Evolutionary conservation across 2,888 invertebrate species (phyloP), one percentile per base, ranked within the genome.

Genomic region (Litoditis marina): DNA sequence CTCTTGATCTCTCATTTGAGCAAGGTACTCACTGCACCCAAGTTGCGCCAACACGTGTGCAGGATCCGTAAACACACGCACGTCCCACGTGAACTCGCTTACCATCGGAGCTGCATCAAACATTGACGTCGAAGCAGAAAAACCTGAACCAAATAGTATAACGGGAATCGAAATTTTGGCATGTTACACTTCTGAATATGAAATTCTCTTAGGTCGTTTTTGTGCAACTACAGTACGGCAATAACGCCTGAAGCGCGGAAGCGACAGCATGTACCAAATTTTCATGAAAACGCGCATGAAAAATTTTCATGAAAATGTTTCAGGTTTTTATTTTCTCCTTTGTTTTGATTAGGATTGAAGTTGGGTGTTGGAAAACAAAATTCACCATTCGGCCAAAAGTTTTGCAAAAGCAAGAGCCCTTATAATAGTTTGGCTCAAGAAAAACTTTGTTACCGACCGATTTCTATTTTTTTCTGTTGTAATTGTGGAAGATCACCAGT

Each of bases 1-100:
- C 68, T 80, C 80, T 57, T 80, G 80, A 46, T 81, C 81, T 27
- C 78, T 60, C 50, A 81, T 69, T 54, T 76, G 73, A 6, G 74
- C 71, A 62, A 78, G 59, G 60, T 81, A 80, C 56, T 81, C 81
- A 61, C 69, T 69, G 59, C 78, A 78, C n/a, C 78, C 79, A 27
- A 81, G 66, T 53, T 77, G 79, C 3, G 78, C 76, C 28, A 81
- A 65, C 8, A 81, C 79, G 71, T 76, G 74, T 2, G 78, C 74
- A 3, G 81, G 81, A 60, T 79, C 79, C 2, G 63, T 65, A 58
- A 77, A 75, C 25, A 68, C 57, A 28, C 73, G 65, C 19, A 81
- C 77, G 63, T 81, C 79, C 81, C 81, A 81, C 28, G 63, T 63
- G 5, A 73, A 58, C 32, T 78, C 78, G 22, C 46, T 27, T 32